Conservation (phyloP, 2,113 vertebrate species). For the Notechis scutatus region DNA sequence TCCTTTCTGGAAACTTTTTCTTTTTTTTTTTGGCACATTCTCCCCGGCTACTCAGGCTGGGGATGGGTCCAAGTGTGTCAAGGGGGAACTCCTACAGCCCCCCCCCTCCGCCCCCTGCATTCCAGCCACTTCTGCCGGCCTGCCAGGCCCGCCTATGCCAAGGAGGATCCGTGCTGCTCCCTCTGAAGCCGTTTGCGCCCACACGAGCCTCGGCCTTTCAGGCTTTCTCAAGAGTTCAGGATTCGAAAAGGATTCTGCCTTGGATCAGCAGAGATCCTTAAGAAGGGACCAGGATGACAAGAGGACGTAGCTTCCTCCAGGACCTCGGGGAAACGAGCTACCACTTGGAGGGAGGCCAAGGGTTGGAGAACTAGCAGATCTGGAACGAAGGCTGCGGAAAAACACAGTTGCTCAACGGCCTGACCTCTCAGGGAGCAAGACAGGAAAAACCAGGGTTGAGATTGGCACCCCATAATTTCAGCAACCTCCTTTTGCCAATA, state of each 20-base stretch:
- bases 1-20: not conserved
- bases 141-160: not conserved
- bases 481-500: not conserved
- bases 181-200: accelerated
- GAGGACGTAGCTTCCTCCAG: not conserved
- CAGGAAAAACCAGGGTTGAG: not conserved
- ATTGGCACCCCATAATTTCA: not conserved
- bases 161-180: not conserved
- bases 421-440: not conserved
- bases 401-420: not conserved
- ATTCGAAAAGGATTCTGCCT: not conserved
- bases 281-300: not conserved
- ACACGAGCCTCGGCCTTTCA: not conserved
- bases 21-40: too few relatives aligned
- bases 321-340: not conserved
- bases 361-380: too few relatives aligned
- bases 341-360: not conserved
- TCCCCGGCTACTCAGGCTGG: not conserved
- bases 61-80: not conserved
- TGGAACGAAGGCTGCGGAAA: not conserved
- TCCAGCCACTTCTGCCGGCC: not conserved
- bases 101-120: not conserved
- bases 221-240: not conserved
- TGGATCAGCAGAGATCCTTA: not conserved
- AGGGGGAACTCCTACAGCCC: not conserved